These are phyloP conservation scores for Ivindomyrus marchei DNA, from an alignment of 2,113 vertebrate genomes.

Conservation along the genomic window DNA sequence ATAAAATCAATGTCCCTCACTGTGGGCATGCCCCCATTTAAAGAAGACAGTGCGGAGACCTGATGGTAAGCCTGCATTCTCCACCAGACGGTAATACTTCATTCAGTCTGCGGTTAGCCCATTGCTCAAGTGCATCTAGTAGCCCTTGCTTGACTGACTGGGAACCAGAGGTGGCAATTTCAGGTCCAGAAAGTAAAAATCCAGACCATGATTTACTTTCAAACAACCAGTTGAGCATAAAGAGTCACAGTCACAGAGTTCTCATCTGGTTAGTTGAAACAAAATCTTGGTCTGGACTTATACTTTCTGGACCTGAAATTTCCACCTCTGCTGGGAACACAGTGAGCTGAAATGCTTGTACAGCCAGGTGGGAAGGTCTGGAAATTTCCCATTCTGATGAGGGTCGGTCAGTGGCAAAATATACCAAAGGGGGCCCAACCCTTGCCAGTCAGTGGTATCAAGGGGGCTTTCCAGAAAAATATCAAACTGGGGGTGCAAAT, in stretches of 20 bases:
- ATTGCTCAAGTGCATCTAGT: constrained; percentile 59
- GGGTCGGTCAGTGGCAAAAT: background rate
- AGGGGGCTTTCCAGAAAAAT: background rate
- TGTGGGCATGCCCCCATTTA: constrained; percentile 83
- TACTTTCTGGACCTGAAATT: too few relatives aligned
- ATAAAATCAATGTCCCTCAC: constrained; percentile 94
- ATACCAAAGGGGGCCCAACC: background rate
- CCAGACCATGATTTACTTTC: too few relatives aligned
- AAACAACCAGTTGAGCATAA: too few relatives aligned
- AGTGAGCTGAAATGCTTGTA: background rate
- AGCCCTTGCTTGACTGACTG: constrained; percentile 17
- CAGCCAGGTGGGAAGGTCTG: background rate
- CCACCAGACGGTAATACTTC: constrained; percentile 67
- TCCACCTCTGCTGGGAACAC: background rate
- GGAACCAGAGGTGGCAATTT: background rate
- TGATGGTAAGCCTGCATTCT: constrained; percentile 82
- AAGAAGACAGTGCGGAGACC: constrained; percentile 97
- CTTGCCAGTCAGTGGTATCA: background rate
- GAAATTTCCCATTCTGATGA: background rate
- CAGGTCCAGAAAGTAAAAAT: too few relatives aligned
- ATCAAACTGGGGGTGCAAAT: background rate
- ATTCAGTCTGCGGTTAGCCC: constrained; percentile 67
- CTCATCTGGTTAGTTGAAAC: too few relatives aligned
- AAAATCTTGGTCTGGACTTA: too few relatives aligned
- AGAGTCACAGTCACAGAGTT: too few relatives aligned